Evolutionary conservation across 2,888 invertebrate genomes (phyloP).

Genomic region (Eupeodes luniger): DNA sequence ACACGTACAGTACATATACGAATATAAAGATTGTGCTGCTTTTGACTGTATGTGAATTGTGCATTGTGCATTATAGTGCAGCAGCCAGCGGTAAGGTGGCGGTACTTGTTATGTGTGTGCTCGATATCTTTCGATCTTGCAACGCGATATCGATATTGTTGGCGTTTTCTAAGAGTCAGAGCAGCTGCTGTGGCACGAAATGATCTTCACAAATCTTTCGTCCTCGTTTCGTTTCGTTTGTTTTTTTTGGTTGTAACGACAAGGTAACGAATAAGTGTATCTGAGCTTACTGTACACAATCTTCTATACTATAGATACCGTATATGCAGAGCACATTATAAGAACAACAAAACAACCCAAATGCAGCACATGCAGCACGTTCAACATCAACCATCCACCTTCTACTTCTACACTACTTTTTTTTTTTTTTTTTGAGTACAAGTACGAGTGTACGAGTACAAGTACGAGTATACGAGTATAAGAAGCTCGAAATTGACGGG

Average conservation of each 20-base stretch:
- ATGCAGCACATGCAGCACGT: conserved; percentile 30
- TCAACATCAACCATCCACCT: conserved; percentile 1
- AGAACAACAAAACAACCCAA: conserved; percentile 25
- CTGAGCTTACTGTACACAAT: background rate
- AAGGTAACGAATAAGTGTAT: conserved; percentile 70
- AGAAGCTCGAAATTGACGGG: conserved; percentile 74
- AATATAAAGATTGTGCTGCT: background rate
- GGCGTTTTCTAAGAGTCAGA: conserved; percentile 29
- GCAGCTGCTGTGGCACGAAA: conserved; percentile 72
- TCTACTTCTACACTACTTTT: no score
- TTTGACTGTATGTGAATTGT: background rate
- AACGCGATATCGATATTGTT: conserved; percentile 72
- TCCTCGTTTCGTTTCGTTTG: conserved; percentile 45
- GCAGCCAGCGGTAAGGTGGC: background rate
- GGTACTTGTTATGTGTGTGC: conserved; percentile 66
- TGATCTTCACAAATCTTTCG: conserved; percentile 76
- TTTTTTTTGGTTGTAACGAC: conserved; percentile 49
- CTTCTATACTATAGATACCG: conserved; percentile 13
- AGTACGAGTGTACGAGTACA: no score
- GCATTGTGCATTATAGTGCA: background rate
- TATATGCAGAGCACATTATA: background rate
- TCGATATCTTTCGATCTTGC: conserved; percentile 75
- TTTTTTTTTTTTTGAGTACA: no score
- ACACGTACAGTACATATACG: conserved; percentile 24
- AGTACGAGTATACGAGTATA: conserved; percentile 21